Conservation (phyloP, 2,113 vertebrate species). For the Ariopsis seemanni region DNA sequence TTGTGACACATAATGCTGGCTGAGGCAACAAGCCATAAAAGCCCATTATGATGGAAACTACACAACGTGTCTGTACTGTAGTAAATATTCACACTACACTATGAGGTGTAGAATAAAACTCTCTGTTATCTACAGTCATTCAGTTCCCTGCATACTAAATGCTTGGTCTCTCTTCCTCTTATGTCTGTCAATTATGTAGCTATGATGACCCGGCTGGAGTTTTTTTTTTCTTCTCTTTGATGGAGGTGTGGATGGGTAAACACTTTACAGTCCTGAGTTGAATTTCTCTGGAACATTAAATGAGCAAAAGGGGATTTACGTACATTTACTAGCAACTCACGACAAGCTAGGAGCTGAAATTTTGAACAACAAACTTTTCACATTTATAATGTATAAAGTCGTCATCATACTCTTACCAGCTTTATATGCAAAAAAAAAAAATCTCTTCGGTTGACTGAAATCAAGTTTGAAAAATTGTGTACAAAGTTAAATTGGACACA, state of each 20-base stretch:
- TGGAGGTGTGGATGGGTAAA: conserved; percentile 1
- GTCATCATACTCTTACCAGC: background rate
- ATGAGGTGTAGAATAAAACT: background rate
- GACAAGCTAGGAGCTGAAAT: background rate
- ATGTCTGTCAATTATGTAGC: background rate
- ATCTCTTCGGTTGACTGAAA: no score
- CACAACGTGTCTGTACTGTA: background rate
- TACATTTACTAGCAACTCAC: background rate
- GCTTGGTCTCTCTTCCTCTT: conserved; percentile 31
- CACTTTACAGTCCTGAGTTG: background rate
- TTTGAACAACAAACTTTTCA: background rate
- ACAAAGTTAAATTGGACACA: background rate
- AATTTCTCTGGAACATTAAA: conserved; percentile 33
- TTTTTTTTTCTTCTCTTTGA: background rate
- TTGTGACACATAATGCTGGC: conserved; percentile 15
- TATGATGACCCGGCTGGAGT: background rate
- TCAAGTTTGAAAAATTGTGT: background rate
- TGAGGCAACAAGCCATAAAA: background rate
- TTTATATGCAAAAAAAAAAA: background rate
- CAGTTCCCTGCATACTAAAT: background rate
- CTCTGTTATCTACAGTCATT: background rate
- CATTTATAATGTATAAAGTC: background rate
- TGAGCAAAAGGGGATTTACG: conserved; percentile 27
- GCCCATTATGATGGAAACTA: background rate
- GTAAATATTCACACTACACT: background rate